These are phyloP conservation scores for Hypsibius dujardini DNA, from an alignment of 1,140 invertebrate species.

Conservation along the genomic window DNA sequence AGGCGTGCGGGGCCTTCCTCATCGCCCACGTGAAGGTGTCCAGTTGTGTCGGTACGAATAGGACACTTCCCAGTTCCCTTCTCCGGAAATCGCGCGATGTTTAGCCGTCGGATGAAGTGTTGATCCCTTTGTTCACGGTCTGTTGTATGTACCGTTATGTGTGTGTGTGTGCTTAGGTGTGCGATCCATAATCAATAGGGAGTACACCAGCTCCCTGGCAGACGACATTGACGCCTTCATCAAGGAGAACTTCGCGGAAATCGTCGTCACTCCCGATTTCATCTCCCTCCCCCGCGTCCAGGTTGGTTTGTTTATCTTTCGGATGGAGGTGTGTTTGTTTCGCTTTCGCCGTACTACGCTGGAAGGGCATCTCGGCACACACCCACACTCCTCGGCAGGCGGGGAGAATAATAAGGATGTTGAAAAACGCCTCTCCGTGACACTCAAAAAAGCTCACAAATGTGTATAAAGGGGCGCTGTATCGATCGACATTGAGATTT, in stretches of 20 bases:
- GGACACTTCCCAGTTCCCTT: constrained; percentile 17
- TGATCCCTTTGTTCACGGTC: constrained; percentile 21
- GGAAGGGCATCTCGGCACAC: too few species aligned
- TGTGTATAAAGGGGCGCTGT: too few species aligned
- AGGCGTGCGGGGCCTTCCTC: constrained; percentile 50
- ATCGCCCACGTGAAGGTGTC: constrained; percentile 45
- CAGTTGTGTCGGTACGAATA: constrained; percentile 44
- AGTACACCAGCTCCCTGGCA: background rate
- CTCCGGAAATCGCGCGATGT: too few species aligned
- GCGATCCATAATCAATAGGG: constrained; percentile 20
- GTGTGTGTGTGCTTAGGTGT: constrained; percentile 16
- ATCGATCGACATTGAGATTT: too few species aligned
- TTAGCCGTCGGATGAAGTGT: background rate
- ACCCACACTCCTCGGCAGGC: too few species aligned
- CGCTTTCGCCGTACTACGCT: too few species aligned
- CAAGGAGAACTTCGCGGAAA: constrained; percentile 20
- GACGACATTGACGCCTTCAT: background rate
- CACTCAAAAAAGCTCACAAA: too few species aligned
- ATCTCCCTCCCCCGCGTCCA: constrained; percentile 44
- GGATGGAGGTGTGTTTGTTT: too few species aligned
- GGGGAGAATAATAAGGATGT: too few species aligned
- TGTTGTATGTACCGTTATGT: background rate
- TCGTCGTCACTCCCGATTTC: constrained; percentile 42
- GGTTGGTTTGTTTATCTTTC: constrained; percentile 35
- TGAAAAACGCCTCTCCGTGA: too few species aligned